Evolutionary conservation across 2,113 vertebrate genomes (phyloP), one percentile per base, ranked within the genome.

Genomic region (Thomomys bottae): DNA sequence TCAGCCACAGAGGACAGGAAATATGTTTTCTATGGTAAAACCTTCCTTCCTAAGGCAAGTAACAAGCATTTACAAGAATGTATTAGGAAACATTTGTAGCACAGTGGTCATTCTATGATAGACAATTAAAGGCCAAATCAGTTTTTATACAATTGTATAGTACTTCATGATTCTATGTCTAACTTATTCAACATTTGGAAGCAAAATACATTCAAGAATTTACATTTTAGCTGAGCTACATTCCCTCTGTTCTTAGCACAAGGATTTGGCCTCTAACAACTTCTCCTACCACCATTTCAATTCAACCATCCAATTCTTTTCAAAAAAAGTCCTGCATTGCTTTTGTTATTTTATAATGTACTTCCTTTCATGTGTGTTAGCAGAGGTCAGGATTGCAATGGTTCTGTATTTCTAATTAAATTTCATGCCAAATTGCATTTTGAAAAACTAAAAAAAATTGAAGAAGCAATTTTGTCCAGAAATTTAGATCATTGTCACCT

Each of bases 221-320:
- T 99, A 98, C 4, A 98, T 98, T 91, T 98, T 99, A 45, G 98
- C 98, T 94, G 98, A 98, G 94, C n/a, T 98, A 97, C 91, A 99
- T 98, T 93, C 98, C 98, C 59, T 99, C 98, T 71, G 98, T 99
- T 97, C 98, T 98, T 93, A 99, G 97, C 94, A 98, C 98, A 77
- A 98, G 98, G 76, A 98, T 98, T 96, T 98, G 94, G 90, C 98
- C 97, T 88, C 98, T 98, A 91, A 98, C 92, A 36, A 99, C 98
- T 97, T 99, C 99, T 93, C 98, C 98, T 98, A 98, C 99, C 63
- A 99, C 98, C 0, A 98, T 99, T 95, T 99, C 98, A 68, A 99
- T 98, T 91, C 98, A 98, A 15, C 98, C 99, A 32, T 98, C 98
- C 93, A 98, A 98, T 95, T 98, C 98, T 96, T 99, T 98, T 75